Conservation (phyloP, 2,888 invertebrate species). For the Stenodema calcarata region DNA sequence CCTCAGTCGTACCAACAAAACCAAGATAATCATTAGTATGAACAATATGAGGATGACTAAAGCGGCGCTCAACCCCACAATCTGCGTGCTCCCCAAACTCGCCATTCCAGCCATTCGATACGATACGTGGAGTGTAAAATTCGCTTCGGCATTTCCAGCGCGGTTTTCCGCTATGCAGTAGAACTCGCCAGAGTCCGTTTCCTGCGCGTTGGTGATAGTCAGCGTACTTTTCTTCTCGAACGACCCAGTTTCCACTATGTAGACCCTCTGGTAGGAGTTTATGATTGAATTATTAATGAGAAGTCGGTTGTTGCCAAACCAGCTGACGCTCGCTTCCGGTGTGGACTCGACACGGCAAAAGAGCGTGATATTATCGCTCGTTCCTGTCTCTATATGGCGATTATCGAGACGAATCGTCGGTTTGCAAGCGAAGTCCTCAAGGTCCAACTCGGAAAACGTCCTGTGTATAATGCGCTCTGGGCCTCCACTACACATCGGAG, state of each 20-base stretch:
- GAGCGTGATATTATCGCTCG: constrained; percentile 86
- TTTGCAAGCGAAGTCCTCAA: constrained; percentile 79
- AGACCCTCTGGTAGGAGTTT: constrained; percentile 77
- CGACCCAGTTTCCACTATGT: constrained; percentile 78
- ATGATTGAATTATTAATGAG: constrained; percentile 80
- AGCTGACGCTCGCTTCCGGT: constrained; percentile 80
- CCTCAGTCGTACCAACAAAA: constrained; percentile 76
- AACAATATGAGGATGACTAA: constrained; percentile 78
- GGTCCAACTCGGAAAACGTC: constrained; percentile 72
- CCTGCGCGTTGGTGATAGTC: constrained; percentile 81
- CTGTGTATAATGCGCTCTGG: constrained; percentile 73
- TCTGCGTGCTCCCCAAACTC: constrained; percentile 82
- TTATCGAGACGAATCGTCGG: constrained; percentile 79
- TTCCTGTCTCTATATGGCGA: constrained; percentile 77
- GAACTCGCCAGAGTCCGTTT: constrained; percentile 82
- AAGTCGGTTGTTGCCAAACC: constrained; percentile 85
- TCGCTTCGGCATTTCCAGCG: constrained; percentile 86
- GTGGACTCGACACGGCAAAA: constrained; percentile 81
- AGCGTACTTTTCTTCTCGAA: constrained; percentile 78
- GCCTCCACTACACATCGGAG: constrained; percentile 77
- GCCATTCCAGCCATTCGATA: constrained; percentile 80
- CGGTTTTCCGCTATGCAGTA: constrained; percentile 90
- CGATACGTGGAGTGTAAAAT: constrained; percentile 85
- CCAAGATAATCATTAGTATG: constrained; percentile 74
- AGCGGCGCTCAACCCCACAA: constrained; percentile 83